Evolutionary conservation across 2,797 vertebrate genomes (phyloP).

Genomic region (Lagocephalus sceleratus): DNA sequence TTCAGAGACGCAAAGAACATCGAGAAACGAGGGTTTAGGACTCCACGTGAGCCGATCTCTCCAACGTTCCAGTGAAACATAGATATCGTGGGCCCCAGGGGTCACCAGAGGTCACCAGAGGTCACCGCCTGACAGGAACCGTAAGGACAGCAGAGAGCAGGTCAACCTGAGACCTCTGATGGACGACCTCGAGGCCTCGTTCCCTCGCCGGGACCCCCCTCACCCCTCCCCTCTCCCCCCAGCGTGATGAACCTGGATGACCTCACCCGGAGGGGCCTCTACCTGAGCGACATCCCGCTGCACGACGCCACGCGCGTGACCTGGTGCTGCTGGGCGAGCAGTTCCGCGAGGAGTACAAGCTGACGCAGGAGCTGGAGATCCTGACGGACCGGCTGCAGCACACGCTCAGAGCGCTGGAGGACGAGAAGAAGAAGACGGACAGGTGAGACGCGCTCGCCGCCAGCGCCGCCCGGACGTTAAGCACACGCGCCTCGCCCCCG

Average conservation of each 20-base stretch:
- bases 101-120: constrained; percentile 2
- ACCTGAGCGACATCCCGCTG: constrained; percentile 95
- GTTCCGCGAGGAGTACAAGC: constrained; percentile 97
- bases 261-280: constrained; percentile 91
- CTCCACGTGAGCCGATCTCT: too few species aligned
- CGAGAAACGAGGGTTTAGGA: too few species aligned
- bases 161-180: too few species aligned
- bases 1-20: too few species aligned
- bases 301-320: constrained; percentile 94
- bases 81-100: too few species aligned
- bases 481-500: constrained; percentile 62
- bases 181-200: too few species aligned
- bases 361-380: constrained; percentile 97
- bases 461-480: too few species aligned
- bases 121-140: constrained; percentile 19
- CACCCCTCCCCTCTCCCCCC: background rate
- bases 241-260: constrained; percentile 99
- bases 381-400: constrained; percentile 96
- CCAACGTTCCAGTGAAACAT: too few species aligned
- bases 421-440: constrained; percentile 99
- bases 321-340: constrained; percentile 97
- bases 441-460: constrained; percentile 78
- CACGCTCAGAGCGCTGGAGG: constrained; percentile 92
- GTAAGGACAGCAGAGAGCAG: background rate
- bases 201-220: constrained; percentile 10